Evolutionary conservation across 2,113 vertebrate species (phyloP), one percentile per base, ranked within the genome.

Genomic region (Macheiramphus alcinus): DNA sequence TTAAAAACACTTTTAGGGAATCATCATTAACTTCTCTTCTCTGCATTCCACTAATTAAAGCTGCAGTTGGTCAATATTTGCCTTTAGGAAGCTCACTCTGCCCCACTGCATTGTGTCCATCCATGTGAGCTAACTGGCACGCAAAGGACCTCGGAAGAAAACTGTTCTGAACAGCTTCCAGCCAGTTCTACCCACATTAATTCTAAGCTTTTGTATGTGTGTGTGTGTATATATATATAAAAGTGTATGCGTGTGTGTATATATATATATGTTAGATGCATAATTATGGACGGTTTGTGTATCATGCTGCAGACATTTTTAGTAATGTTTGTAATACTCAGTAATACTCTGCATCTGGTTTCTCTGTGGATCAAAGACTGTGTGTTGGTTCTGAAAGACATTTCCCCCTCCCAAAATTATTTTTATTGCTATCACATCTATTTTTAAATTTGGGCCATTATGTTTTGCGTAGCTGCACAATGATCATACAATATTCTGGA

Each of bases 21-120:
- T 85, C 50, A 13, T 68, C 72, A 67, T 88, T 87, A 68, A 72
- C 74, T 75, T 94, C 11, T 17, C 5, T 88, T 90, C 78, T 95
- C 34, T 74, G n/a, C 5, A 1, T 72, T 73, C 52, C 29, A 11
- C 81, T 90, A 76, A 73, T 94, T 83, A 86, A 86, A 93, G 80
- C 85, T 76, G 50, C 56, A 73, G 71, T 88, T 86, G 71, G 79
- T 95, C 93, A 96, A 47, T 93, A 93, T 92, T 96, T 92, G 90
- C 93, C 66, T 83, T 92, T 21, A 92, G 93, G 75, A 90, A 88
- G 48, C 73, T 93, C 45, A 34, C 58, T 82, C 55, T 90, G 80
- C 53, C 59, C 63, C 42, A 13, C 48, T 83, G 42, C 58, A 9
- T 62, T 63, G 58, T 89, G 36, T 89, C 83, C 43, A 53, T 84